A percentile compares a stretch with the other conserved stretches of the same genome.
Evolutionary conservation across 1,140 invertebrate species (phyloP).

Genomic region (Portunus trituberculatus): DNA sequence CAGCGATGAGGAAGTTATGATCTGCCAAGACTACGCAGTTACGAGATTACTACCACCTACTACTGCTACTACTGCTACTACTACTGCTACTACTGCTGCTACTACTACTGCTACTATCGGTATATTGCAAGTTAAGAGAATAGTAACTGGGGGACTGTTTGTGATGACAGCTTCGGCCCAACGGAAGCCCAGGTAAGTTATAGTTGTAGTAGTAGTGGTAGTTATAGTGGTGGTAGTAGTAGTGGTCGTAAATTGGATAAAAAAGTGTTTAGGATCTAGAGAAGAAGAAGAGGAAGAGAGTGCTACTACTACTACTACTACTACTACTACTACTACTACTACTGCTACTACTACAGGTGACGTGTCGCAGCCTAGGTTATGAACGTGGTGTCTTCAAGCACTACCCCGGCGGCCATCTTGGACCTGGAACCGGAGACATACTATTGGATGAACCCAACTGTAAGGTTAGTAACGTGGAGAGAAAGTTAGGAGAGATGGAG

Average conservation of each 20-base stretch:
- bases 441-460: slow-evolving; percentile 74
- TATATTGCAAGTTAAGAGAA: slow-evolving; percentile 86
- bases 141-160: slow-evolving; percentile 89
- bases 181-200: slow-evolving; percentile 73
- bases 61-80: neutral
- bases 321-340: slow-evolving; percentile 13
- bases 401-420: slow-evolving; percentile 63
- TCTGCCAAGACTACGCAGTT: neutral
- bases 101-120: slow-evolving; percentile 81
- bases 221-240: neutral
- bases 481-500: too few species aligned
- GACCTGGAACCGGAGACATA: slow-evolving; percentile 54
- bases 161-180: slow-evolving; percentile 82
- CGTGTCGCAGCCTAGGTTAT: slow-evolving; percentile 75
- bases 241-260: neutral
- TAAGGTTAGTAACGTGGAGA: slow-evolving; percentile 37
- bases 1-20: too few species aligned
- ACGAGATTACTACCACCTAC: neutral
- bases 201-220: neutral
- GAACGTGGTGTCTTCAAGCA: slow-evolving; percentile 37
- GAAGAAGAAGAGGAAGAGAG: neutral
- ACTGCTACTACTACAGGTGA: slow-evolving; percentile 57
- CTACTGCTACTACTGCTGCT: neutral
- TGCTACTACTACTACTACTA: neutral
- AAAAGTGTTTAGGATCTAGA: neutral